Evolutionary conservation across 2,797 vertebrate species (phyloP).

Genomic region (Coregonus sp.): DNA sequence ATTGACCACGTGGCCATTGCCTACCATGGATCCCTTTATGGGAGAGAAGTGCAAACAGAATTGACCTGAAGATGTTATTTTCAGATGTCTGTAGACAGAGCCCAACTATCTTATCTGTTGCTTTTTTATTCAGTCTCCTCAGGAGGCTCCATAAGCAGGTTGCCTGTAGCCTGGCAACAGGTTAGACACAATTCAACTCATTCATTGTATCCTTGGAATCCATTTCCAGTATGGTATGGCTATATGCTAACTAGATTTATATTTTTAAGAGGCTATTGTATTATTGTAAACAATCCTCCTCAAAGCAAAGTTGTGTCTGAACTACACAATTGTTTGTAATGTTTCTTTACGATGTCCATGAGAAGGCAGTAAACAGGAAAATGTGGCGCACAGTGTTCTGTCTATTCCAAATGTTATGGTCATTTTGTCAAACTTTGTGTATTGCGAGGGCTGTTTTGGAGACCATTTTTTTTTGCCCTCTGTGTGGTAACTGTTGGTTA

Average conservation of each 20-base stretch:
- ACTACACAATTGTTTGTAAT: not conserved
- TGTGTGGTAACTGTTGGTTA: not conserved
- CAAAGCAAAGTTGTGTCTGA: not conserved
- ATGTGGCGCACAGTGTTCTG: not conserved
- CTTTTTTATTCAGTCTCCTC: conserved; percentile 61
- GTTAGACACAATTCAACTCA: conserved; percentile 50
- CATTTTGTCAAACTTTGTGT: not conserved
- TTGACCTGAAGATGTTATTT: conserved; percentile 68
- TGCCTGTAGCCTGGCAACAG: conserved; percentile 72
- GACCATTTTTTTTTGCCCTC: not conserved
- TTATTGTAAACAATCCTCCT: not conserved
- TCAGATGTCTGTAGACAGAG: conserved; percentile 60
- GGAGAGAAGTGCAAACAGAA: conserved; percentile 61
- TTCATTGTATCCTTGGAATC: conserved; percentile 38
- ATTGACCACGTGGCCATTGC: conserved; percentile 56
- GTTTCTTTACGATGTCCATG: not conserved
- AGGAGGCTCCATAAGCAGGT: conserved; percentile 46
- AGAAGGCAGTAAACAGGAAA: not conserved
- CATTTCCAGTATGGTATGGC: not conserved
- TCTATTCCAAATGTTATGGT: not conserved
- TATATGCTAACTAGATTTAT: not conserved
- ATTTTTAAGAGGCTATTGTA: not conserved
- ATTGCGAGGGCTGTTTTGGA: not conserved
- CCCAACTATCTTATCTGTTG: conserved; percentile 43
- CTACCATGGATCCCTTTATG: conserved; percentile 66